Conservation (phyloP, 1,140 invertebrate genomes). For the Halyomorpha halys region DNA sequence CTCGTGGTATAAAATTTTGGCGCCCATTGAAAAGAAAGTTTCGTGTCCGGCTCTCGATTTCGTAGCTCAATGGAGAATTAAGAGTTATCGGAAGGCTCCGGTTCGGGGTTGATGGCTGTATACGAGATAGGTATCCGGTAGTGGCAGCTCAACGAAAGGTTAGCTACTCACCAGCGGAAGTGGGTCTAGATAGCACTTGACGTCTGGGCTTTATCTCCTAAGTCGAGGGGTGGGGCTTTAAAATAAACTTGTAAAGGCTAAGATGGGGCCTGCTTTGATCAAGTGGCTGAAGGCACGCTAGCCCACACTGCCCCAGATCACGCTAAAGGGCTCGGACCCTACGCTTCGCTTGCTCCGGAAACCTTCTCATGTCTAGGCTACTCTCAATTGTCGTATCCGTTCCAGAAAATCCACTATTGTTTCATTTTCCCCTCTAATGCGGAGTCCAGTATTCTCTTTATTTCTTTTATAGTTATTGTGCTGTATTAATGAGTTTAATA, state of each 20-base stretch:
- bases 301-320: neutral
- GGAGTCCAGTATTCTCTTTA: too few species aligned
- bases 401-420: too few species aligned
- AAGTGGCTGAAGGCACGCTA: neutral
- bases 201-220: neutral
- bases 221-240: constrained; percentile 1
- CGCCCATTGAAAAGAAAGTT: too few species aligned
- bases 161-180: neutral
- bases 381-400: too few species aligned
- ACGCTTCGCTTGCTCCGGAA: neutral
- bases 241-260: constrained; percentile 9
- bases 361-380: too few species aligned
- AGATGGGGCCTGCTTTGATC: neutral
- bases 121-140: neutral
- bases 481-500: too few species aligned
- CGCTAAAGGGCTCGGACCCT: neutral
- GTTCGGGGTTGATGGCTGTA: neutral
- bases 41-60: too few species aligned
- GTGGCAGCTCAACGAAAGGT: neutral
- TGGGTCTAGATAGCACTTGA: constrained; percentile 3
- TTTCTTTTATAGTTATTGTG: too few species aligned
- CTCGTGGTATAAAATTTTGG: too few species aligned
- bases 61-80: too few species aligned
- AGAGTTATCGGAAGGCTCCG: neutral
- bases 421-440: too few species aligned